Conservation (phyloP, 2,888 invertebrate genomes). For the Drosophila demipolita region DNA sequence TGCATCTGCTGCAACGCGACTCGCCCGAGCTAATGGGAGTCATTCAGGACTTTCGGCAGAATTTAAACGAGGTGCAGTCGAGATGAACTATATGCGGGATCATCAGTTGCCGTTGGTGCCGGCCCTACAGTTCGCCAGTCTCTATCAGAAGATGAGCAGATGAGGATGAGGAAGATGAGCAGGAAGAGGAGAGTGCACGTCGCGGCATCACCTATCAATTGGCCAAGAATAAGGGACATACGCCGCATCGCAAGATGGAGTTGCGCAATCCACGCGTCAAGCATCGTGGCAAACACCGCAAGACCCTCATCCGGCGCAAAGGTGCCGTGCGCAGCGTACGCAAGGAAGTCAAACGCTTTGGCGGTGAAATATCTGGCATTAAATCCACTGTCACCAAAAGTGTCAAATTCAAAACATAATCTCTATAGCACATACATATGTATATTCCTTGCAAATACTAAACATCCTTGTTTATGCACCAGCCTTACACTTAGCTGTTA, state of each 20-base stretch:
- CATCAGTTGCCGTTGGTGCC: slow-evolving; percentile 89
- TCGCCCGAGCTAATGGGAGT: slow-evolving; percentile 94
- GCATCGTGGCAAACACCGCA: slow-evolving; percentile 95
- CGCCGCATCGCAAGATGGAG: slow-evolving; percentile 95
- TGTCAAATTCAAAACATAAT: slow-evolving; percentile 90
- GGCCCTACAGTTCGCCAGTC: slow-evolving; percentile 90
- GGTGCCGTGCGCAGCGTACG: slow-evolving; percentile 95
- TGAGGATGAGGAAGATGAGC: slow-evolving; percentile 83
- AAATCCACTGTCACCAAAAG: slow-evolving; percentile 95
- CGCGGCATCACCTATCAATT: slow-evolving; percentile 96
- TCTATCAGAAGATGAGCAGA: slow-evolving; percentile 90
- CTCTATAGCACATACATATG: slow-evolving; percentile 3
- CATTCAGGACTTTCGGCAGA: slow-evolving; percentile 91
- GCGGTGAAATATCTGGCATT: slow-evolving; percentile 97
- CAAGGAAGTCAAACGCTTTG: slow-evolving; percentile 92
- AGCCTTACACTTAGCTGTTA: not conserved
- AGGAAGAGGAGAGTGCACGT: slow-evolving; percentile 86
- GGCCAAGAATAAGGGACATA: slow-evolving; percentile 97
- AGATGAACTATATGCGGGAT: slow-evolving; percentile 88
- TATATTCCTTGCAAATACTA: slow-evolving; percentile 2
- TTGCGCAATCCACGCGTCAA: slow-evolving; percentile 97
- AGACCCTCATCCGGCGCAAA: slow-evolving; percentile 96
- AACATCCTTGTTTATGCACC: not conserved
- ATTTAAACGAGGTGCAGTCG: slow-evolving; percentile 88
- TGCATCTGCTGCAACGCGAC: slow-evolving; percentile 92